These are phyloP conservation scores for Varanus komodoensis DNA, from an alignment of 2,113 vertebrate genomes.

Conservation along the genomic window DNA sequence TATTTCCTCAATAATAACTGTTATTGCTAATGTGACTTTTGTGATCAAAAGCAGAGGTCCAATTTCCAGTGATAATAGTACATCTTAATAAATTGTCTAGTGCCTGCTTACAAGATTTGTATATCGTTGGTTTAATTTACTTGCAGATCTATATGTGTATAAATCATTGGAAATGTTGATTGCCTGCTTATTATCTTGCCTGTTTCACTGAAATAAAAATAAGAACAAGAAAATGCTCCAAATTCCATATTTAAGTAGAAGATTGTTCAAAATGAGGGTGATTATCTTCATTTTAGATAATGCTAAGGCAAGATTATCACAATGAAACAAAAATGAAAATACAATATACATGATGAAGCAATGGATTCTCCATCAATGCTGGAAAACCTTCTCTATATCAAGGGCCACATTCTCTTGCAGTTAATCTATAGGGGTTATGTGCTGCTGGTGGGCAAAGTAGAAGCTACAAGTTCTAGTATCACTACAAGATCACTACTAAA, in stretches of 20 bases:
- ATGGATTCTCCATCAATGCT: too few species aligned
- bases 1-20: conserved; percentile 33
- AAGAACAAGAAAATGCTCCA: not conserved
- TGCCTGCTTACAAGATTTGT: not conserved
- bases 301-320: not conserved
- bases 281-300: not conserved
- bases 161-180: not conserved
- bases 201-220: not conserved
- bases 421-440: too few species aligned
- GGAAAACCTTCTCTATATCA: too few species aligned
- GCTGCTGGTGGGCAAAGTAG: too few species aligned
- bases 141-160: conserved; percentile 2
- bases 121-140: not conserved
- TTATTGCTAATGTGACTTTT: not conserved
- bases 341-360: not conserved
- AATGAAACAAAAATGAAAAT: not conserved
- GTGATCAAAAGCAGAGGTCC: conserved; percentile 16
- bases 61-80: not conserved
- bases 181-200: not conserved
- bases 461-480: too few species aligned
- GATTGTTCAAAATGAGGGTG: not conserved
- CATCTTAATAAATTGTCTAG: not conserved
- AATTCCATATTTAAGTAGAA: not conserved
- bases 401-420: too few species aligned
- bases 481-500: too few species aligned